These are phyloP conservation scores for Monopterus albus DNA, from an alignment of 2,113 vertebrate species.

Conservation along the genomic window DNA sequence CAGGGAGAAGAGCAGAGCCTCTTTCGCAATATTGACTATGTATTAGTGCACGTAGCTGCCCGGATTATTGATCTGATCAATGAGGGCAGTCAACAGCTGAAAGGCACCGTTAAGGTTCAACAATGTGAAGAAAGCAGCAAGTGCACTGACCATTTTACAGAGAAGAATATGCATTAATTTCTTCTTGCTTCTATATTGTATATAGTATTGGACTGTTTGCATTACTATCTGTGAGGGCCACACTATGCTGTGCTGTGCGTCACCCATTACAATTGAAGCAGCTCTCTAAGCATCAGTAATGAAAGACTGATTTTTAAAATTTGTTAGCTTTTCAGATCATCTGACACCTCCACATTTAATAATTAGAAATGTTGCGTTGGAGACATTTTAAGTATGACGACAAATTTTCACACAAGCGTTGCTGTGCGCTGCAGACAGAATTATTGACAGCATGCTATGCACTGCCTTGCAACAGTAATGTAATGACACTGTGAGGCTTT, in stretches of 20 bases:
- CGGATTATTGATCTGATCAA: constrained; percentile 42
- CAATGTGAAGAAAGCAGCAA: neutral
- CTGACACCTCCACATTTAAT: neutral
- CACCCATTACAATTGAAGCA: constrained; percentile 19
- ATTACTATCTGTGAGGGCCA: neutral
- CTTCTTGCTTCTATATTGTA: neutral
- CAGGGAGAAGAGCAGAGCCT: neutral
- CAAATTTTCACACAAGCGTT: constrained; percentile 2
- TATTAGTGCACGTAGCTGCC: neutral
- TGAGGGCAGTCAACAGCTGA: neutral
- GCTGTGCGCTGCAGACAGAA: neutral
- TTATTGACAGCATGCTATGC: neutral
- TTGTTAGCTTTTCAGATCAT: constrained; percentile 32
- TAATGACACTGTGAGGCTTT: neutral
- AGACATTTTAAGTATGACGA: constrained; percentile 3
- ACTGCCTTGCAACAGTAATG: neutral
- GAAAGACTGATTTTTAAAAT: constrained; percentile 51
- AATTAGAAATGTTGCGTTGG: neutral
- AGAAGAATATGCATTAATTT: neutral
- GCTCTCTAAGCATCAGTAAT: constrained; percentile 3
- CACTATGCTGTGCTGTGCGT: neutral
- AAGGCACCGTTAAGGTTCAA: neutral
- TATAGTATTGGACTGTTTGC: neutral
- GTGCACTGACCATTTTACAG: neutral
- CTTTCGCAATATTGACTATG: neutral